Percentiles rank a stretch among this genome's conserved stretches.
Conservation (phyloP, 2,888 invertebrate species). For the Eilema sororculum region DNA sequence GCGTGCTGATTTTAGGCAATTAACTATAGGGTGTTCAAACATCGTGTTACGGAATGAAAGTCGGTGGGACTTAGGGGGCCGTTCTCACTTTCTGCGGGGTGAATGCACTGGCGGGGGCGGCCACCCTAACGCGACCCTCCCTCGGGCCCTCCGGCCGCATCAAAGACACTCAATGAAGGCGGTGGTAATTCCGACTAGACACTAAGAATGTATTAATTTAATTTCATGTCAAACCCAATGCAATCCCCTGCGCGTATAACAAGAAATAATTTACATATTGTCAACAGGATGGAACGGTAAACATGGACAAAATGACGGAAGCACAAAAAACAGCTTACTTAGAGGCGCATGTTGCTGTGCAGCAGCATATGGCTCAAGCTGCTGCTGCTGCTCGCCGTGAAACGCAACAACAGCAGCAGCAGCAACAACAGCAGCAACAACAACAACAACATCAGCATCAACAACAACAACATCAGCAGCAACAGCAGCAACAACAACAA, state of each 20-base stretch:
- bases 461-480: conserved; percentile 70
- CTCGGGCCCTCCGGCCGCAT: conserved; percentile 73
- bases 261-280: conserved; percentile 3
- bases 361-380: conserved; percentile 92
- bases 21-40: conserved; percentile 77
- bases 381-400: conserved; percentile 86
- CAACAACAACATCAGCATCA: conserved; percentile 76
- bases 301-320: conserved; percentile 92
- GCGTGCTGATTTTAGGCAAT: conserved; percentile 79
- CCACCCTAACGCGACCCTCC: conserved; percentile 72
- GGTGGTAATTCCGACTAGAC: conserved; percentile 58
- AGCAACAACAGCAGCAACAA: conserved; percentile 75
- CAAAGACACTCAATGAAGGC: conserved; percentile 79
- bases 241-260: conserved; percentile 11
- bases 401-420: conserved; percentile 78
- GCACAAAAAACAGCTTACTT: conserved; percentile 91
- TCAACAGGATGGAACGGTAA: conserved; percentile 88
- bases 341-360: conserved; percentile 92
- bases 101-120: conserved; percentile 83
- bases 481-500: conserved; percentile 70
- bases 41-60: conserved; percentile 77
- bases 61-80: conserved; percentile 68
- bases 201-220: conserved; percentile 48
- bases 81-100: conserved; percentile 85
- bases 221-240: conserved; percentile 30